Evolutionary conservation across 2,113 vertebrate species (phyloP), one percentile per base, ranked within the genome.

Genomic region (Acrocephalus kingi): DNA sequence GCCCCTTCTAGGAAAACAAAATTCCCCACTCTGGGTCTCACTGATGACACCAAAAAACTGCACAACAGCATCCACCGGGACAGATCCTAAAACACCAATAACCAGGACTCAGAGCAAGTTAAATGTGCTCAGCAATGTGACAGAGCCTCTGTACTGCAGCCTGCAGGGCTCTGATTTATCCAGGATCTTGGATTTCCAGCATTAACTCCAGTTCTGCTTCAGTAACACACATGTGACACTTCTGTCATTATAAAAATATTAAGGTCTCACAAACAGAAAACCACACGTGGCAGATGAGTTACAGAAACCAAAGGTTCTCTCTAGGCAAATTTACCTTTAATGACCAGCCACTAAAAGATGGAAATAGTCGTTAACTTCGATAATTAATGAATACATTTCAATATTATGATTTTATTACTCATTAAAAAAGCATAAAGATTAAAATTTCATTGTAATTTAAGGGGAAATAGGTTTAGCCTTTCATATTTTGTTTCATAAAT

Each of bases 321-420:
- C 90, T 23, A 93, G 56, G 43, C 52, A 90, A 86, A 93, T 95
- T 94, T 64, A 54, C 83, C 71, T 72, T 85, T 94, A 89, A 95
- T 88, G 83, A 84, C 72, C 66, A 78, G n/a, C 27, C 12, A 31
- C 61, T 75, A 37, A 45, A 78, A 73, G 52, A 89, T 27, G 56
- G 74, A 91, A 93, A 92, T n/a, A 86, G 72, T 56, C 17, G 28
- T 89, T 91, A 87, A 27, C 61, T 86, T 92, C 48, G 90, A 84
- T 93, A 88, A 95, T 95, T 95, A 83, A 97, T 94, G 54, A 66
- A 52, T 66, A 55, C 45, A 80, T 93, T 93, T 92, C 84, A 92
- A 78, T 95, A 83, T 73, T 93, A 78, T 49, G 46, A 68, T 95
- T 94, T 93, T 95, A 95, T 87, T 95, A 69, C 72, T 94, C 83